These are phyloP conservation scores for Rhabdomys pumilio DNA, from an alignment of 2,797 vertebrate genomes.

Conservation along the genomic window DNA sequence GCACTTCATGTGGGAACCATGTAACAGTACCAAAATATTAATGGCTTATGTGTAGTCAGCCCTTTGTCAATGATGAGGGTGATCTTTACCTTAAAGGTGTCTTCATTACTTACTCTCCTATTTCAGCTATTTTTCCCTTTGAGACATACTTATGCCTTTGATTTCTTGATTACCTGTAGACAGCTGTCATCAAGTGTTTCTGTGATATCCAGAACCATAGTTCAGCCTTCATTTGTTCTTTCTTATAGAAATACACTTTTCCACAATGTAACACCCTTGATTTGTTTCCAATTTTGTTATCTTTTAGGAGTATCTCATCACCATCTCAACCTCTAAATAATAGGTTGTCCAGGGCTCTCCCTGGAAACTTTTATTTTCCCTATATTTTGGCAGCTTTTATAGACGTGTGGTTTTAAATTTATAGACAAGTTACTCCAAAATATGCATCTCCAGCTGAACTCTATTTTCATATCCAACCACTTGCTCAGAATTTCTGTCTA, in stretches of 20 bases:
- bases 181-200: neutral
- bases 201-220: neutral
- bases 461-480: neutral
- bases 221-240: neutral
- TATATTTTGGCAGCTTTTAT: neutral
- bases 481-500: neutral
- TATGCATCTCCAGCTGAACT: neutral
- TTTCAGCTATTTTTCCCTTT: neutral
- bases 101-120: neutral
- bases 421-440: neutral
- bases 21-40: neutral
- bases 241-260: constrained; percentile 38
- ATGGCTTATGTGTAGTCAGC: neutral
- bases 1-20: neutral
- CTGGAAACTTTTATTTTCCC: neutral
- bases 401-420: neutral
- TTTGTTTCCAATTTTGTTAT: constrained; percentile 40
- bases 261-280: neutral
- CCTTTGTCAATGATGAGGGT: neutral
- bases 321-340: constrained; percentile 16
- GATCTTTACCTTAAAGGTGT: neutral
- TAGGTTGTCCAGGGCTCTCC: neutral
- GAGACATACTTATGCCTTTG: constrained; percentile 31
- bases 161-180: neutral
- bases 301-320: neutral